Evolutionary conservation across 2,797 vertebrate species (phyloP).

Genomic region (Trichosurus vulpecula): DNA sequence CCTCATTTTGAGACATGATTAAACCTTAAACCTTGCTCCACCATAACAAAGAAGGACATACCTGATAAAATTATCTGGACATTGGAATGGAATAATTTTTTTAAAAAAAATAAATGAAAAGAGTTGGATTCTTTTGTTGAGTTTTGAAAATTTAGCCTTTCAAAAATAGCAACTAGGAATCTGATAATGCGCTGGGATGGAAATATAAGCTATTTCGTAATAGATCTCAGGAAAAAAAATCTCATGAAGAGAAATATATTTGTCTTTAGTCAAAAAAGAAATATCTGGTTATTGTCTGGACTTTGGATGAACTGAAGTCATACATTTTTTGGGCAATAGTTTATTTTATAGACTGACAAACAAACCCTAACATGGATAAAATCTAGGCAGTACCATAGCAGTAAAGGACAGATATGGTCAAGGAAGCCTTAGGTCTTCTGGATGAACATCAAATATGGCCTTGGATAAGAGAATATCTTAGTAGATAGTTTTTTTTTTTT

Average conservation of each 20-base stretch:
- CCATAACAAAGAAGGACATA: not conserved
- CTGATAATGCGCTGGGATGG: not conserved
- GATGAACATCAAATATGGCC: not conserved
- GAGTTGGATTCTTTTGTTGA: not conserved
- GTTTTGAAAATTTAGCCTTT: not conserved
- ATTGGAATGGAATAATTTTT: not conserved
- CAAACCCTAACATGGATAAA: not conserved
- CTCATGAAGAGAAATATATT: not conserved
- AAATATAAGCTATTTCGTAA: not conserved
- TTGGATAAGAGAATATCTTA: not conserved
- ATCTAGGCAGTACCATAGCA: not conserved
- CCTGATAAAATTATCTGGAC: not conserved
- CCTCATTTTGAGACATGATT: not conserved
- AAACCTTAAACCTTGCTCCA: not conserved
- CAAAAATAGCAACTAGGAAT: not conserved
- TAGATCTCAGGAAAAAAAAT: not conserved
- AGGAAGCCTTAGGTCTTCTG: not conserved
- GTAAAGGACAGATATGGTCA: not conserved
- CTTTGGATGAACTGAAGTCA: not conserved
- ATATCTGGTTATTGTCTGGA: not conserved
- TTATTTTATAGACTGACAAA: not conserved
- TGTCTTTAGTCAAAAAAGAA: not conserved
- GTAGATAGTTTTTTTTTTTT: not conserved
- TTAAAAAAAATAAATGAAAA: not conserved
- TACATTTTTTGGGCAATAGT: not conserved